A percentile compares a stretch with the other conserved stretches of the same genome.
Conservation (phyloP, 2,797 vertebrate genomes). For the Caiman crocodilus region DNA sequence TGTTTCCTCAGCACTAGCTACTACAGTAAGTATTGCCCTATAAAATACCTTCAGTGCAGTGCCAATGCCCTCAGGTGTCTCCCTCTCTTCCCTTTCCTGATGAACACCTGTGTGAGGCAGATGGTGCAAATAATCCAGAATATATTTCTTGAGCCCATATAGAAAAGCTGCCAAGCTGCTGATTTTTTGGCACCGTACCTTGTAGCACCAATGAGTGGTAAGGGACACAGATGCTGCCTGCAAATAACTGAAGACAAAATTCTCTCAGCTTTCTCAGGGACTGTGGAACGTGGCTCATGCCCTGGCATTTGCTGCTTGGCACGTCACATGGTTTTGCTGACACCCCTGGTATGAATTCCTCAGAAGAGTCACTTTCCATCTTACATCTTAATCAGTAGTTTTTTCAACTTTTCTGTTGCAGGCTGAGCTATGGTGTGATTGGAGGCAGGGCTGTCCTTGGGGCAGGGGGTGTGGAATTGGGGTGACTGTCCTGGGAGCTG, state of each 20-base stretch:
- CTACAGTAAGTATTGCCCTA: background rate
- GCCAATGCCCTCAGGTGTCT: constrained; percentile 68
- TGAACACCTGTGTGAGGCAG: constrained; percentile 67
- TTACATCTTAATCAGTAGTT: constrained; percentile 16
- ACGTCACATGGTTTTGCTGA: rapidly evolving
- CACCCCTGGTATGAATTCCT: background rate
- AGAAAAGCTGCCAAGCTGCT: constrained; percentile 67
- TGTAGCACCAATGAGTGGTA: constrained; percentile 41
- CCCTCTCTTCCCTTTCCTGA: constrained; percentile 18
- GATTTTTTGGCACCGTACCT: constrained; percentile 70
- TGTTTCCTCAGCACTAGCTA: constrained; percentile 32
- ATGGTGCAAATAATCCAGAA: constrained; percentile 69
- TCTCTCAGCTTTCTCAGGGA: constrained; percentile 34
- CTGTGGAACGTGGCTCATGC: constrained; percentile 9
- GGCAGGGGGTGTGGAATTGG: background rate
- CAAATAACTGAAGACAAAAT: constrained; percentile 68
- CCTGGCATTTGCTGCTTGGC: background rate
- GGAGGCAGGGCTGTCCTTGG: background rate
- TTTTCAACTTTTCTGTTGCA: background rate
- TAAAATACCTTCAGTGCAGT: constrained; percentile 1
- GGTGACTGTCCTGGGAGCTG: background rate
- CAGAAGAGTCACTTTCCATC: rapidly evolving
- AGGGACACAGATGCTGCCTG: constrained; percentile 61
- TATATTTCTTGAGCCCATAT: constrained; percentile 67
- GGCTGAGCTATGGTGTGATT: rapidly evolving